A percentile compares a stretch with the other conserved stretches of the same genome.
Evolutionary conservation across 2,113 vertebrate species (phyloP).

Genomic region (Plotosus lineatus): DNA sequence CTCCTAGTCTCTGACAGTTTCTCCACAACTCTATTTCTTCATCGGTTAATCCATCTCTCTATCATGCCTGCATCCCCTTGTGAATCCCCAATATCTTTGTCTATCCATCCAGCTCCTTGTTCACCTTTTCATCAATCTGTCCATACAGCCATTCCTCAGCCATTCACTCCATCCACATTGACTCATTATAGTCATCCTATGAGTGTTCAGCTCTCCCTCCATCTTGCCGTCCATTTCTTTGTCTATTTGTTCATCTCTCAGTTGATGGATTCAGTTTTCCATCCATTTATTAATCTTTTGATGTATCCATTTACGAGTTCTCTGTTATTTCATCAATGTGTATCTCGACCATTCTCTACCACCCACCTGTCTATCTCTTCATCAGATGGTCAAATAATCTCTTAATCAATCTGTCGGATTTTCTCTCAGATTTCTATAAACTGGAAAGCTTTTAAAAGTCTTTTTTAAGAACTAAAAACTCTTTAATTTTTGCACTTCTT

Average conservation of each 20-base stretch:
- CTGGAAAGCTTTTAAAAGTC: background rate
- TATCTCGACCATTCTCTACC: no score
- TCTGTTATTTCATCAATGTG: background rate
- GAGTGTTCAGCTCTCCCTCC: background rate
- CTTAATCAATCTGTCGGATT: background rate
- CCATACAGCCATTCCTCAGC: background rate
- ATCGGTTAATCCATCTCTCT: no score
- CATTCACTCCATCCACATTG: no score
- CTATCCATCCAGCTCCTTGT: background rate
- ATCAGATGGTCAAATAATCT: no score
- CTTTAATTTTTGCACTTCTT: background rate
- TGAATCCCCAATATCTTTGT: background rate
- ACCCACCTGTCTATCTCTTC: background rate
- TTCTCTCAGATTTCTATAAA: background rate
- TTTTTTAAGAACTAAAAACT: background rate
- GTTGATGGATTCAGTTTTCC: background rate
- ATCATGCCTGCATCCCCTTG: no score
- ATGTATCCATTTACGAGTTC: background rate
- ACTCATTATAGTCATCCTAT: background rate
- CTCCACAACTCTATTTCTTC: no score
- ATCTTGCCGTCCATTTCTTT: background rate
- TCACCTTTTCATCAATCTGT: background rate
- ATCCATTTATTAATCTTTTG: background rate
- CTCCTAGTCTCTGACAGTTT: no score
- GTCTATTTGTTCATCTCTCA: no score